These are phyloP conservation scores for Labroides dimidiatus DNA, from an alignment of 2,797 vertebrate genomes.

Conservation along the genomic window DNA sequence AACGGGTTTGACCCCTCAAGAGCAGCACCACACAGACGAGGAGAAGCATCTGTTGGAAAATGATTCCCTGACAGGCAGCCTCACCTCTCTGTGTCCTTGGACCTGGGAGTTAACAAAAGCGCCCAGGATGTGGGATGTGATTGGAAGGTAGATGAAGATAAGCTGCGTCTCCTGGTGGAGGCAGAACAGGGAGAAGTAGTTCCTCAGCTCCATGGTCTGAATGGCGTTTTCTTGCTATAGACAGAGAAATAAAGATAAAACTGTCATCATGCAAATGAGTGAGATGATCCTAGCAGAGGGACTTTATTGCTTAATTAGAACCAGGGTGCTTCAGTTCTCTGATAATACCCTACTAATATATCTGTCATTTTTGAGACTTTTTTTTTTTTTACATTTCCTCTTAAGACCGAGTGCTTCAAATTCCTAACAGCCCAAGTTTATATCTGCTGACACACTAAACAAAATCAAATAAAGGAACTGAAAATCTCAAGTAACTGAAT, in stretches of 20 bases:
- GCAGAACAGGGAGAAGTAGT: slow-evolving; percentile 97
- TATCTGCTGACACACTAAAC: background rate
- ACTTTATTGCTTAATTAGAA: no score
- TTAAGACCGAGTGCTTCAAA: no score
- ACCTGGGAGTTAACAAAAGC: slow-evolving; percentile 97
- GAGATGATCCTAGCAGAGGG: background rate
- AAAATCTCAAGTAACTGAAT: background rate
- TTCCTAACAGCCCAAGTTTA: no score
- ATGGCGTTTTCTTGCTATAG: slow-evolving; percentile 95
- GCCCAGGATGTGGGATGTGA: slow-evolving; percentile 94
- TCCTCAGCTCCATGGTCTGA: slow-evolving; percentile 95
- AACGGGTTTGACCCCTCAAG: slow-evolving; percentile 22
- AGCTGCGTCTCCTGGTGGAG: slow-evolving; percentile 98
- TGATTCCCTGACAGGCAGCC: slow-evolving; percentile 39
- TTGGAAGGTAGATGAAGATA: slow-evolving; percentile 94
- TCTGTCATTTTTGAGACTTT: no score
- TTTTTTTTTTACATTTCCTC: background rate
- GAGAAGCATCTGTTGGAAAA: slow-evolving; percentile 10
- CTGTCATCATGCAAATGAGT: background rate
- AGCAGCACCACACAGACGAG: slow-evolving; percentile 4
- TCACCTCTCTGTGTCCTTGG: slow-evolving; percentile 96
- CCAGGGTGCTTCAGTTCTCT: no score
- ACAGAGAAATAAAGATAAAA: slow-evolving; percentile 8
- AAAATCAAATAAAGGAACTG: background rate
- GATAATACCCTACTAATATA: no score